These are phyloP conservation scores for Plecotus auritus DNA, from an alignment of 2,113 vertebrate genomes.

Conservation along the genomic window DNA sequence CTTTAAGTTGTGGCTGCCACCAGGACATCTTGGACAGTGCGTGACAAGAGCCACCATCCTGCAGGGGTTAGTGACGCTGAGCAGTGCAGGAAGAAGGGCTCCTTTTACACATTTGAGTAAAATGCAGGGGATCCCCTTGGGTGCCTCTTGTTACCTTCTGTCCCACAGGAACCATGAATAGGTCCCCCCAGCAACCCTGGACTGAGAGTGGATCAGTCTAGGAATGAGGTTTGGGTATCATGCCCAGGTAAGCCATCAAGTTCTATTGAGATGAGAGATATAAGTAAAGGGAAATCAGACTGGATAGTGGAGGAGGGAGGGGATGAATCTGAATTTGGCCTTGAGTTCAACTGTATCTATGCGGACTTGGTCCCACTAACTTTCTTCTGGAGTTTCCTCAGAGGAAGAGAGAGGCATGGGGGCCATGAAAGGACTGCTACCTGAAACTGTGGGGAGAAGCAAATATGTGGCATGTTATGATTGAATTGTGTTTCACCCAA, in stretches of 20 bases:
- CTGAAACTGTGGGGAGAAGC: neutral
- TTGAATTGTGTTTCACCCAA: neutral
- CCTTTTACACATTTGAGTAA: neutral
- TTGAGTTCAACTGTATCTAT: fast-evolving
- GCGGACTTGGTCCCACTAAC: neutral
- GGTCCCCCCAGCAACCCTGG: neutral
- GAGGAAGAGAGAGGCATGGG: neutral
- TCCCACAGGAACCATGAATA: neutral
- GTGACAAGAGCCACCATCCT: neutral
- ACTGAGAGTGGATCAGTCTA: neutral
- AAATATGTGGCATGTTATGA: neutral
- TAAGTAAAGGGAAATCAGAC: neutral
- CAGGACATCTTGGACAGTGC: neutral
- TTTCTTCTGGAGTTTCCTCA: neutral
- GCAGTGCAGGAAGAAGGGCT: neutral
- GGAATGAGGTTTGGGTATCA: neutral
- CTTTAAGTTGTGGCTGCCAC: neutral
- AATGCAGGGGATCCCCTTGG: neutral
- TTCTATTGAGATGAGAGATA: neutral
- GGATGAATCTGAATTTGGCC: neutral
- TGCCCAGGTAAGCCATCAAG: too few species aligned
- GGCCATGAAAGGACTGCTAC: neutral
- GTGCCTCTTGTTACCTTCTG: neutral
- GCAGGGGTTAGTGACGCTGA: neutral
- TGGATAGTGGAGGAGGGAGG: neutral